phyloP scores from a whole-genome alignment of 2,113 vertebrate genomes.

The Sylvilagus bachmani region DNA sequence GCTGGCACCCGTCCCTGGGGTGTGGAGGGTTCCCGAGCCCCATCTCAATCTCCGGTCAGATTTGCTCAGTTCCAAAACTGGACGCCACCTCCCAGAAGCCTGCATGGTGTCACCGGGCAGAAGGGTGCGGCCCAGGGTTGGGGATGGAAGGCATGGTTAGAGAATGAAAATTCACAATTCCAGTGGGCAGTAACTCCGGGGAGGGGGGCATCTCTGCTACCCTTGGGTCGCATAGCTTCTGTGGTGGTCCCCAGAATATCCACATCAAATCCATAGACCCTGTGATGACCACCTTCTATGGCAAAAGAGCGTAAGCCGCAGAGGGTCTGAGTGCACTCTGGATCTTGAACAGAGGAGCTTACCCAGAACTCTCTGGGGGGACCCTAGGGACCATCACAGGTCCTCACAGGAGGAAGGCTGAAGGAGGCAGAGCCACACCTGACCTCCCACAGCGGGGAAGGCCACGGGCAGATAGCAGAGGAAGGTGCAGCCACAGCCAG shows the following conservation, averaged over 20 bases:
- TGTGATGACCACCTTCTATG: not conserved
- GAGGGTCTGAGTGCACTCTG: not conserved
- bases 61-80: not conserved
- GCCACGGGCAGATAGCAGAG: not conserved
- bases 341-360: not conserved
- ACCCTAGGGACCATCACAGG: fast-evolving
- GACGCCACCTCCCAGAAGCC: fast-evolving
- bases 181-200: not conserved
- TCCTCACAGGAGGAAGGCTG: not conserved
- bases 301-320: too few species aligned
- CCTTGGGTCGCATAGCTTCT: not conserved
- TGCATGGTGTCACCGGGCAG: not conserved
- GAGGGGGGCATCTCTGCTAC: not conserved
- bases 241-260: not conserved
- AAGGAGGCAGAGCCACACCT: not conserved
- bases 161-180: not conserved
- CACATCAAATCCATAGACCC: not conserved
- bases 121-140: not conserved
- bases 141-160: not conserved
- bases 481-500: not conserved
- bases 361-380: not conserved
- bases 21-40: not conserved
- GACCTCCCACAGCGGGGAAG: not conserved
- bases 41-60: not conserved
- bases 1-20: not conserved